A percentile compares a stretch with the other conserved stretches of the same genome.
phyloP scores from a whole-genome alignment of 2,888 invertebrate species.

The Emmelina monodactyla region DNA sequence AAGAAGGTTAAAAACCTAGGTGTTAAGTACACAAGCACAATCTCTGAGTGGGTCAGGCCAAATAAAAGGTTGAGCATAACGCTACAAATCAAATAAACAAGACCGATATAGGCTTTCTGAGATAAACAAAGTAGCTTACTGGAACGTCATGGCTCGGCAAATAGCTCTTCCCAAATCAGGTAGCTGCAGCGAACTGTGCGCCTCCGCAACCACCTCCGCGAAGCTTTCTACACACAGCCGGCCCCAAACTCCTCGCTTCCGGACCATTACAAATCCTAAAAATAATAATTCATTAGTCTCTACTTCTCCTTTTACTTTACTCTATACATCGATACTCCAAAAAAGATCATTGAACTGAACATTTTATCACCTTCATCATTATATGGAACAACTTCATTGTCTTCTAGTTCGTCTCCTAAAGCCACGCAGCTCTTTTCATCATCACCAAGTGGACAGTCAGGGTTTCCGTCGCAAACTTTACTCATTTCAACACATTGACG shows the following conservation, averaged over 20 bases:
- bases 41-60: no score
- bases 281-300: conserved; percentile 3
- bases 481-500: conserved; percentile 71
- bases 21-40: no score
- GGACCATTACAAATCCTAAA: conserved; percentile 74
- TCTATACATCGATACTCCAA: no score
- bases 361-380: conserved; percentile 64
- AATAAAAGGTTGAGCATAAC: no score
- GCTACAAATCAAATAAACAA: no score
- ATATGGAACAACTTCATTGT: conserved; percentile 68
- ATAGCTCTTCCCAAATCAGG: conserved; percentile 78
- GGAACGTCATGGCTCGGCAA: conserved; percentile 78
- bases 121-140: conserved; percentile 70
- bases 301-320: no score
- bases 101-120: no score
- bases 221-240: conserved; percentile 77
- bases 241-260: conserved; percentile 80
- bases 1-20: no score
- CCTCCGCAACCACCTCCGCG: conserved; percentile 63
- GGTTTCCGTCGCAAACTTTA: conserved; percentile 74
- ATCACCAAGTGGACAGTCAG: conserved; percentile 77
- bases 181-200: conserved; percentile 69
- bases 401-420: conserved; percentile 61
- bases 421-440: conserved; percentile 80
- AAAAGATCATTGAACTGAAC: no score